Conservation (phyloP, 1,140 invertebrate genomes). For the Palaemon carinicauda region DNA sequence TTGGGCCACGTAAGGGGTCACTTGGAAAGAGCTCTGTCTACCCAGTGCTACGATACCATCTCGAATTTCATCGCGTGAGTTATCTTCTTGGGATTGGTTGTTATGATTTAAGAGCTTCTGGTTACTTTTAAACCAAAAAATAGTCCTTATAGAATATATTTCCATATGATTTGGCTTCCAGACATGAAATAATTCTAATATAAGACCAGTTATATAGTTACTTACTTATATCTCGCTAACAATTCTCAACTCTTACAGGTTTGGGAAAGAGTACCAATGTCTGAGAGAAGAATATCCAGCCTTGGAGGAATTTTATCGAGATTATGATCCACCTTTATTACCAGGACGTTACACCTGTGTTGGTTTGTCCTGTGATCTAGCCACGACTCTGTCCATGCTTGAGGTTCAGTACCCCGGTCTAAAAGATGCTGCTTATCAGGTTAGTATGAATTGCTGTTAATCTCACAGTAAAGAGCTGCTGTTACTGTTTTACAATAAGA, state of each 20-base stretch:
- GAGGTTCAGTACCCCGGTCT: conserved; percentile 67
- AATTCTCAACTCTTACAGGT: conserved; percentile 64
- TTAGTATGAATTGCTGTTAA: conserved; percentile 62
- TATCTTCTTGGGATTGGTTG: too few species aligned
- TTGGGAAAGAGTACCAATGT: conserved; percentile 76
- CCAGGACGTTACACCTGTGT: conserved; percentile 85
- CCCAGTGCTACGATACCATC: conserved; percentile 60
- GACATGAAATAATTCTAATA: too few species aligned
- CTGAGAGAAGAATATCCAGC: conserved; percentile 69
- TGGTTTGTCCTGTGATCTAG: conserved; percentile 81
- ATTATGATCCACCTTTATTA: conserved; percentile 80
- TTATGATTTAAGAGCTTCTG: too few species aligned
- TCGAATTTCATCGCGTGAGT: conserved; percentile 54
- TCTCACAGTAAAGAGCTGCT: too few species aligned
- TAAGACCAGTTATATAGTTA: too few species aligned
- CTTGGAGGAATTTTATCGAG: conserved; percentile 76
- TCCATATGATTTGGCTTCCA: too few species aligned
- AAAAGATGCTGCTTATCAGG: conserved; percentile 70
- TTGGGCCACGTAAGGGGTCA: not conserved
- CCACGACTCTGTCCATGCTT: conserved; percentile 66
- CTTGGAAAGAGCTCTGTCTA: conserved; percentile 3
- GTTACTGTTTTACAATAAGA: too few species aligned
- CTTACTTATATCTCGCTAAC: not conserved
- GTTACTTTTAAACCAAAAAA: too few species aligned
- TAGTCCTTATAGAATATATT: too few species aligned